phyloP scores from a whole-genome alignment of 2,113 vertebrate species.

The Phodopus roborovskii region DNA sequence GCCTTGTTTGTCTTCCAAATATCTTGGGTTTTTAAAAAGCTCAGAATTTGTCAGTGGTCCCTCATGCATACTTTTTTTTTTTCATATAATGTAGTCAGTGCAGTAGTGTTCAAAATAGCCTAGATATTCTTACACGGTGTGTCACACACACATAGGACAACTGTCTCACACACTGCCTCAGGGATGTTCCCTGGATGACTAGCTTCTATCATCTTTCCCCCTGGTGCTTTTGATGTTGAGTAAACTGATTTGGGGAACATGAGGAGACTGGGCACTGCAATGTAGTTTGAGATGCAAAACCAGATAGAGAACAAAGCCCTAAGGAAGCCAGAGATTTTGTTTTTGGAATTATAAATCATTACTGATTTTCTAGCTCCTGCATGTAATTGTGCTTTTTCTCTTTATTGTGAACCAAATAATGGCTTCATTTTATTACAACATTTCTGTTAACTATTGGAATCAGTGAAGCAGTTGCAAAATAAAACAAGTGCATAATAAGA shows the following conservation, averaged over 20 bases:
- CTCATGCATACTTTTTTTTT: background rate
- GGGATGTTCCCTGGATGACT: conserved; percentile 29
- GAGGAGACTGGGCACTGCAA: background rate
- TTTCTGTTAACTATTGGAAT: conserved; percentile 70
- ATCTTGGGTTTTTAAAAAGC: conserved; percentile 35
- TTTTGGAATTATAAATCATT: conserved; percentile 31
- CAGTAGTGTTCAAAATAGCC: background rate
- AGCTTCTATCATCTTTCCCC: conserved; percentile 30
- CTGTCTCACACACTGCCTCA: conserved; percentile 18
- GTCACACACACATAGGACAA: background rate
- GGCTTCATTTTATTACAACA: conserved; percentile 65
- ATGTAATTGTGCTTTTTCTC: background rate
- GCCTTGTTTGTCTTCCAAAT: background rate
- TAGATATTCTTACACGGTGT: background rate
- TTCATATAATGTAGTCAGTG: background rate
- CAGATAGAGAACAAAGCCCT: background rate
- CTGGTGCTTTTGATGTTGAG: conserved; percentile 27
- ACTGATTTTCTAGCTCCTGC: conserved; percentile 46
- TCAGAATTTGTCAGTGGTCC: background rate
- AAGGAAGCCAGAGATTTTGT: conserved; percentile 49
- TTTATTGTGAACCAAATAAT: conserved; percentile 51
- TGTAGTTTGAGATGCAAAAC: background rate
- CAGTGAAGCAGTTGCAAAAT: conserved; percentile 71
- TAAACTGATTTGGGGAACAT: background rate
- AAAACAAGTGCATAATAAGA: conserved; percentile 21